Conservation (phyloP, 2,113 vertebrate genomes). For the Bothrops jararaca region DNA sequence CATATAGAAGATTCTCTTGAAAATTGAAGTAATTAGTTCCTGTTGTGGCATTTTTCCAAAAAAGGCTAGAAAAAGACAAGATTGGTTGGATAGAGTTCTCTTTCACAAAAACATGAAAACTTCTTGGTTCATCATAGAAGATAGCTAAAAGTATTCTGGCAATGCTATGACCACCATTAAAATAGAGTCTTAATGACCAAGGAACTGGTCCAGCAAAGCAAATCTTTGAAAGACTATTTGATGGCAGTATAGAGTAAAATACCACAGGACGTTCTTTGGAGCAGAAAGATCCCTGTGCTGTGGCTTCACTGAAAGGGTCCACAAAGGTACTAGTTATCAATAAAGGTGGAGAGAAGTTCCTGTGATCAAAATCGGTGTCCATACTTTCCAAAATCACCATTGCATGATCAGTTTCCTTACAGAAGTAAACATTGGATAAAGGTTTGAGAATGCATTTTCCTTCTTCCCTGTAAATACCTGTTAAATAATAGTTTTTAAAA, state of each 20-base stretch:
- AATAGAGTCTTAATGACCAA: constrained; percentile 57
- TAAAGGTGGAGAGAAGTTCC: constrained; percentile 56
- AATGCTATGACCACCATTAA: constrained; percentile 57
- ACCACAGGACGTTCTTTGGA: not conserved
- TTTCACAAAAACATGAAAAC: constrained; percentile 57
- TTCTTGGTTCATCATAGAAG: constrained; percentile 69
- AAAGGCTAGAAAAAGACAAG: constrained; percentile 29
- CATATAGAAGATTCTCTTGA: constrained; percentile 70
- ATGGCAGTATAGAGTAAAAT: constrained; percentile 69
- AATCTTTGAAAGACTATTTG: constrained; percentile 59
- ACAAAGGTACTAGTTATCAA: constrained; percentile 65
- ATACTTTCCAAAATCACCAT: constrained; percentile 66
- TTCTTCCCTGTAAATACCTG: constrained; percentile 73
- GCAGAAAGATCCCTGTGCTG: not conserved
- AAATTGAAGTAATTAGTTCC: constrained; percentile 70
- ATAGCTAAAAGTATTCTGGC: constrained; percentile 65
- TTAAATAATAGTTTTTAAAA: constrained; percentile 9
- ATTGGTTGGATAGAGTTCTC: constrained; percentile 51
- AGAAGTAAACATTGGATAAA: constrained; percentile 60
- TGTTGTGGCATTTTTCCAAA: constrained; percentile 28
- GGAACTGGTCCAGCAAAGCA: constrained; percentile 67
- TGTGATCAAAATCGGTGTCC: not conserved
- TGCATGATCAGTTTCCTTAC: constrained; percentile 62
- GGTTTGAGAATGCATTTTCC: constrained; percentile 64
- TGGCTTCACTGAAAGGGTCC: constrained; percentile 59